A percentile compares a stretch with the other conserved stretches of the same genome.
Evolutionary conservation across 2,797 vertebrate species (phyloP).

Genomic region (Hypotaenidia okinawae): DNA sequence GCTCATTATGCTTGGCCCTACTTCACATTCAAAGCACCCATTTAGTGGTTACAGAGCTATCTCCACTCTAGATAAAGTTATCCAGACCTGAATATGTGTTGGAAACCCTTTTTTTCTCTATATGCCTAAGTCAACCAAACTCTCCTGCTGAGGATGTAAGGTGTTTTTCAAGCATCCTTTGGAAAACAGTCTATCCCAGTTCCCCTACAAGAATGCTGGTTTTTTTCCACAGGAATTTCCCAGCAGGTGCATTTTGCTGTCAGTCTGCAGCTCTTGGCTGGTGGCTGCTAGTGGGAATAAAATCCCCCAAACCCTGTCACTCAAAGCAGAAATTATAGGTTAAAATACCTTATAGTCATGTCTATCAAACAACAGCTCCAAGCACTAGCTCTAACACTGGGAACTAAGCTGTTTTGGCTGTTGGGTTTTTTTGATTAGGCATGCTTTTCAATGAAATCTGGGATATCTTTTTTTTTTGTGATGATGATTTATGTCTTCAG

Average conservation of each 20-base stretch:
- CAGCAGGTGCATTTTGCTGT: neutral
- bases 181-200: constrained; percentile 7
- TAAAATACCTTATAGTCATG: neutral
- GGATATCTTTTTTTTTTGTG: neutral
- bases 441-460: neutral
- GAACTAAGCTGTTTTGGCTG: neutral
- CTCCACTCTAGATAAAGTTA: neutral
- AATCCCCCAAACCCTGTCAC: neutral
- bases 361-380: neutral
- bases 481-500: constrained; percentile 8
- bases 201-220: neutral
- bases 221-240: neutral
- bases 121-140: neutral
- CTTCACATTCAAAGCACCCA: neutral
- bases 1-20: neutral
- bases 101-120: neutral
- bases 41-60: neutral
- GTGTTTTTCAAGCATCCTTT: neutral
- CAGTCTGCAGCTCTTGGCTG: no score
- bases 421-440: neutral
- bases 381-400: accelerated
- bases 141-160: neutral
- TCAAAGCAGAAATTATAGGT: neutral
- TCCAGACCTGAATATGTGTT: neutral
- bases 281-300: neutral